Base-by-base conservation (phyloP, 2,797 vertebrate genomes). In the Salmo trutta region DNA sequence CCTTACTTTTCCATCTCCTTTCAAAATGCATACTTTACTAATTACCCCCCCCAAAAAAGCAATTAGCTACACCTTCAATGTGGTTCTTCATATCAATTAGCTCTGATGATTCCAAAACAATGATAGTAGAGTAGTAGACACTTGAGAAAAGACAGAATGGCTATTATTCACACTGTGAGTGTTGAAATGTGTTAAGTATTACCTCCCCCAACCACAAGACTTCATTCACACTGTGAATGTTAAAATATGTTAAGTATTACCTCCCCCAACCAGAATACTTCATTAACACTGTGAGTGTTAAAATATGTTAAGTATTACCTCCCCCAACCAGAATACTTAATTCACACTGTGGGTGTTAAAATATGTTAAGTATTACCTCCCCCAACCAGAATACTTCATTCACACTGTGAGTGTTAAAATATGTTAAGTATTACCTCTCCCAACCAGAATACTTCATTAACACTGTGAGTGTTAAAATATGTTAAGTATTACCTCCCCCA, bases 361-460 rank as follows among this genome's bases (percentile, higher is more conserved):
- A 71, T 79, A n/a, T 65, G 66, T 71, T 41, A 62, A 74, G 47
- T 53, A 64, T 52, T 16, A 33, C 64, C 66, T 74, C 4, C n/a
- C 51, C 24, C 47, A 73, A 54, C 64, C 1, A 19, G 0, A 29
- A 0, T 3, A 10, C 69, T 52, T 21, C 5, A 65, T 75, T 29
- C 59, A 56, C 69, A 5, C 41, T 14, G 69, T 2, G 59, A 36
- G 5, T 36, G 5, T 36, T 36, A 1, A 36, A 36, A 36, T 36
- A 1, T 1, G 0, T 1, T 33, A 33, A 33, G 1, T 33, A 5
- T 33, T 5, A 33, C 4, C 31, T 33, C 31, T 0, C 0, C 31
- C 4, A 33, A 33, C 31, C 4, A 5, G 0, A 5, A 0, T 0
- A 33, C 31, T 33, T 14, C 62, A 65, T 21, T 65, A 12, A 29